Percentiles rank a stretch among this genome's conserved stretches.
These are phyloP conservation scores for Lepidonotus clava DNA, from an alignment of 2,888 invertebrate genomes.

Conservation along the genomic window DNA sequence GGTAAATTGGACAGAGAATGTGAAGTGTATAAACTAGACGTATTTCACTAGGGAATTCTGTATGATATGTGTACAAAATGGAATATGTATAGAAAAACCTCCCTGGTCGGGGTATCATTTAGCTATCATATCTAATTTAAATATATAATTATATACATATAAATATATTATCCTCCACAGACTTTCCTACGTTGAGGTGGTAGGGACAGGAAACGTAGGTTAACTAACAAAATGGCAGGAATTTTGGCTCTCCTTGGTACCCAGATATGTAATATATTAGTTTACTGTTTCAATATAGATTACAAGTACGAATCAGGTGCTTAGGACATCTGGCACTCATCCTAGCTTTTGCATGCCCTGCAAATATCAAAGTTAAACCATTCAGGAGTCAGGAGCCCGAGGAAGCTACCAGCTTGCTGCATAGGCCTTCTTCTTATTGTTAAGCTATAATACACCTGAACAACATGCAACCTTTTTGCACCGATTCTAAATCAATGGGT, in stretches of 20 bases:
- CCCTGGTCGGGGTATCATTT: not conserved
- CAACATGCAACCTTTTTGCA: too few species aligned
- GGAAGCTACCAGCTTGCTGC: too few species aligned
- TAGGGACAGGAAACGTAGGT: not conserved
- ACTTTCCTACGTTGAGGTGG: not conserved
- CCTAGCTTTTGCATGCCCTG: too few species aligned
- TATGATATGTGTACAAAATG: conserved; percentile 41
- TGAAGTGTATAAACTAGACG: conserved; percentile 36
- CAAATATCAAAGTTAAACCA: too few species aligned
- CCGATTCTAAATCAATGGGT: too few species aligned
- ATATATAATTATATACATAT: conserved; percentile 25
- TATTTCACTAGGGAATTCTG: conserved; percentile 45
- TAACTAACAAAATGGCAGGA: not conserved
- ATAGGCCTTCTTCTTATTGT: too few species aligned
- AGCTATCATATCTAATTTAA: conserved; percentile 32
- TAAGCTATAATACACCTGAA: too few species aligned
- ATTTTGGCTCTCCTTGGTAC: not conserved
- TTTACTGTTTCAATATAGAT: not conserved
- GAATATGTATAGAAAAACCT: conserved; percentile 38
- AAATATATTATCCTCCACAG: not conserved
- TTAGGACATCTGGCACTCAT: too few species aligned
- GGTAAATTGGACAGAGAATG: conserved; percentile 44
- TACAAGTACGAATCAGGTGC: too few species aligned
- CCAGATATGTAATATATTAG: not conserved
- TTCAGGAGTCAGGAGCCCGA: too few species aligned